Percentiles rank a stretch among this genome's conserved stretches.
phyloP scores from a whole-genome alignment of 2,888 invertebrate species.

The Hyles lineata region DNA sequence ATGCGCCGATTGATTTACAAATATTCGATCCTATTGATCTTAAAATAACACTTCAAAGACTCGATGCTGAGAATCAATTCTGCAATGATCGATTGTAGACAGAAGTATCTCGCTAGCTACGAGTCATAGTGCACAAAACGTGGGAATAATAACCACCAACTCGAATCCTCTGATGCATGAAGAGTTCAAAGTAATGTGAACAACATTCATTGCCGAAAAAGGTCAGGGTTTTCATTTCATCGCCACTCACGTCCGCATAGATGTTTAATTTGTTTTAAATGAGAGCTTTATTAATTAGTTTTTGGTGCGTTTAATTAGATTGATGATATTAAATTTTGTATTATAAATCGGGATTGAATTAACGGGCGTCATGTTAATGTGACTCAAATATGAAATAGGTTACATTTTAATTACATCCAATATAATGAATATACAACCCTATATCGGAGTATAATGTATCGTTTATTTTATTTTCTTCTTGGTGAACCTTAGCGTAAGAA shows the following conservation, averaged over 20 bases:
- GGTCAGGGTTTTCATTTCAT: slow-evolving; percentile 8
- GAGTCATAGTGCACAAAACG: not conserved
- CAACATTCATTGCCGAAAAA: slow-evolving; percentile 5
- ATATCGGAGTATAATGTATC: no score
- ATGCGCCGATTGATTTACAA: no score
- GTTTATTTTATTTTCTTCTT: no score
- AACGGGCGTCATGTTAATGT: not conserved
- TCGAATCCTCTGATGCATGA: not conserved
- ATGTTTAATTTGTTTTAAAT: not conserved
- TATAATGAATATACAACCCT: no score
- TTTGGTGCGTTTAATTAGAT: not conserved
- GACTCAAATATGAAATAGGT: no score
- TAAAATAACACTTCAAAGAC: not conserved
- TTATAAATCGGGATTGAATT: not conserved
- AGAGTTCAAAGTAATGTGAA: slow-evolving; percentile 4
- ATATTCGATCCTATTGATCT: no score
- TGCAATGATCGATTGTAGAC: not conserved
- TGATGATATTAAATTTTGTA: not conserved
- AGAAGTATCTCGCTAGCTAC: not conserved
- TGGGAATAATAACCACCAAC: not conserved
- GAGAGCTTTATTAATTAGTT: not conserved
- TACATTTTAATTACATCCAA: no score
- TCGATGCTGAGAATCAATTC: not conserved
- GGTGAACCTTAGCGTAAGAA: no score
- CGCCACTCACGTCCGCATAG: not conserved